Percentiles rank a stretch among this genome's conserved stretches.
Conservation (phyloP, 2,888 invertebrate species). For the Bombylius major region DNA sequence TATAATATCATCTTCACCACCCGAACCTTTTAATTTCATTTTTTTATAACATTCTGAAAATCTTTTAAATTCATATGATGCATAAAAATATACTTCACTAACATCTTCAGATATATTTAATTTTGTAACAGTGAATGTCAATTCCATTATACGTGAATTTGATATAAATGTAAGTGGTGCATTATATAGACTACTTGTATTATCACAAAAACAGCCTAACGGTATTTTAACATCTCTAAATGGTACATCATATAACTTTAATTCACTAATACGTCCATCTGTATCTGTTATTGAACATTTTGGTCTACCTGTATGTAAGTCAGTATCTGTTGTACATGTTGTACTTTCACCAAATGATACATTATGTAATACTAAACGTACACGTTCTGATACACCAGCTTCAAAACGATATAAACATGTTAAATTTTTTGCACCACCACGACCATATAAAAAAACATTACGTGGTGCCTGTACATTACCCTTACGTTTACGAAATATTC, state of each 20-base stretch:
- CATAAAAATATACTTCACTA: constrained; percentile 66
- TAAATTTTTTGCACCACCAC: constrained; percentile 64
- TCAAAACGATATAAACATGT: constrained; percentile 68
- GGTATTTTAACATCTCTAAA: constrained; percentile 56
- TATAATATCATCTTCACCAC: constrained; percentile 53
- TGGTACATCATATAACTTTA: constrained; percentile 51
- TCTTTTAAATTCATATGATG: constrained; percentile 52
- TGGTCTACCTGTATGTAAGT: constrained; percentile 58
- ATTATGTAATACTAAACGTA: constrained; percentile 53
- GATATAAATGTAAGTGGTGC: constrained; percentile 52
- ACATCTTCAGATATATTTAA: constrained; percentile 71
- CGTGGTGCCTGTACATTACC: constrained; percentile 52
- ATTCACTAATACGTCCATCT: constrained; percentile 39
- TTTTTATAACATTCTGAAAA: constrained; percentile 52
- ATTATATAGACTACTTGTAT: constrained; percentile 44
- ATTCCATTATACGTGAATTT: constrained; percentile 55
- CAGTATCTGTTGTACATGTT: constrained; percentile 55
- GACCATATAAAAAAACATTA: constrained; percentile 71
- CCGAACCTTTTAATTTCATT: constrained; percentile 48
- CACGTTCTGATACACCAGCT: constrained; percentile 51
- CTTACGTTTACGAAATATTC: constrained; percentile 51
- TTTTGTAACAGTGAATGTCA: constrained; percentile 59
- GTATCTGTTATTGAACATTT: constrained; percentile 39
- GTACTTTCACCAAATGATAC: constrained; percentile 57
- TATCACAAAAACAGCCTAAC: constrained; percentile 70